Percentiles rank a stretch among this genome's conserved stretches.
These are phyloP conservation scores for Microcaecilia unicolor DNA, from an alignment of 2,797 vertebrate species.

Conservation along the genomic window DNA sequence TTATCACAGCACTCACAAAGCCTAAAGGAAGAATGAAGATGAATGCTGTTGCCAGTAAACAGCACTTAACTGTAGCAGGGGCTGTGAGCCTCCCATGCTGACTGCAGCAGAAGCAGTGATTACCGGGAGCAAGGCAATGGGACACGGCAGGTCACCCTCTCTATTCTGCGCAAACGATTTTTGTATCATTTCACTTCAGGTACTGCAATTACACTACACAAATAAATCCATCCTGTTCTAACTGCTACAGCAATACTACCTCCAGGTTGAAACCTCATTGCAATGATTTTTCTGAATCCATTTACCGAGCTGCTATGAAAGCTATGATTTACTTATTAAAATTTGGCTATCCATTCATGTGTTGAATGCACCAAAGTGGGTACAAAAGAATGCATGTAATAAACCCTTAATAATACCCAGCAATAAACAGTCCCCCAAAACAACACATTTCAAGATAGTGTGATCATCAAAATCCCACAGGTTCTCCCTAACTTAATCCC, in stretches of 20 bases:
- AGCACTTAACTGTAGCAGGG: constrained; percentile 19
- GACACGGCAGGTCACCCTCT: constrained; percentile 8
- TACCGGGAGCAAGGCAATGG: background rate
- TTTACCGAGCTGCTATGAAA: constrained; percentile 35
- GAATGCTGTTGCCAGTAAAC: constrained; percentile 26
- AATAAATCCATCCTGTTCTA: constrained; percentile 52
- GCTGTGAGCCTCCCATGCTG: constrained; percentile 1
- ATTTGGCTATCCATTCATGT: too few species aligned
- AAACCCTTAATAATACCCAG: too few species aligned
- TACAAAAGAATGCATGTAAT: too few species aligned
- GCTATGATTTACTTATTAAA: too few species aligned
- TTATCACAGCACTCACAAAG: constrained; percentile 41
- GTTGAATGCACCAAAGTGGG: too few species aligned
- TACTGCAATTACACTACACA: constrained; percentile 73
- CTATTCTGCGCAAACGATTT: constrained; percentile 28
- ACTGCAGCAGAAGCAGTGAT: constrained; percentile 5
- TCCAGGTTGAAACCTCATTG: constrained; percentile 36
- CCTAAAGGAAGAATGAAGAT: constrained; percentile 30
- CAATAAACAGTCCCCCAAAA: too few species aligned
- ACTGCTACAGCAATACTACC: constrained; percentile 49
- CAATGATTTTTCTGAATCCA: constrained; percentile 33
- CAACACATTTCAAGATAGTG: too few species aligned
- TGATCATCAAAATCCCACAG: too few species aligned
- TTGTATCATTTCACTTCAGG: constrained; percentile 55
- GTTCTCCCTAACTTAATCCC: too few species aligned